A percentile compares a stretch with the other conserved stretches of the same genome.
Conservation (phyloP, 2,113 vertebrate species). For the Furnarius figulus region DNA sequence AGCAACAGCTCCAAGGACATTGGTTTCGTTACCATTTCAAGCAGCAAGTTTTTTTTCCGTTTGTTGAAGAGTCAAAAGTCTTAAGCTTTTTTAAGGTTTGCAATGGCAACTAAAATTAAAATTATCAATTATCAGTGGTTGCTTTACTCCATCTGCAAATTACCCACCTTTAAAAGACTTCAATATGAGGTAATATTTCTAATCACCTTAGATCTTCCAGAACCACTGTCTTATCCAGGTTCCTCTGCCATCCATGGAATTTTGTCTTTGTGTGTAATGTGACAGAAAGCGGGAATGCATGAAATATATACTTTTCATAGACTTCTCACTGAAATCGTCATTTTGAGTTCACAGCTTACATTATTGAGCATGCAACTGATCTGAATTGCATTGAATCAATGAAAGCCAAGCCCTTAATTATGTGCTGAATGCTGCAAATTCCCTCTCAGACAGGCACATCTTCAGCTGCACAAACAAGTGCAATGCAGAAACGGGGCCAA, state of each 20-base stretch:
- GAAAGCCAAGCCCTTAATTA: neutral
- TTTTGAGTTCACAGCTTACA: neutral
- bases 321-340: neutral
- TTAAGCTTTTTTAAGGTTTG: neutral
- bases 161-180: neutral
- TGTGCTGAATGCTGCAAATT: neutral
- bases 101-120: neutral
- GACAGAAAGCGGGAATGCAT: neutral
- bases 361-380: neutral
- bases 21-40: neutral
- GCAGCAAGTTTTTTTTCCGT: neutral
- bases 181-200: neutral
- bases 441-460: neutral
- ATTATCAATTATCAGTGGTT: neutral
- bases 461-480: neutral
- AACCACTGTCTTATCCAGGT: neutral
- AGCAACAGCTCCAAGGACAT: neutral
- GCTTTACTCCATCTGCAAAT: neutral
- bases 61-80: neutral
- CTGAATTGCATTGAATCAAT: neutral
- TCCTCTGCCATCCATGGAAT: neutral
- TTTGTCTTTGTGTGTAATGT: rapidly evolving
- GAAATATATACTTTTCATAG: neutral
- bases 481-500: neutral
- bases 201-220: neutral